Evolutionary conservation across 2,113 vertebrate species (phyloP).

Genomic region (Vimba vimba): DNA sequence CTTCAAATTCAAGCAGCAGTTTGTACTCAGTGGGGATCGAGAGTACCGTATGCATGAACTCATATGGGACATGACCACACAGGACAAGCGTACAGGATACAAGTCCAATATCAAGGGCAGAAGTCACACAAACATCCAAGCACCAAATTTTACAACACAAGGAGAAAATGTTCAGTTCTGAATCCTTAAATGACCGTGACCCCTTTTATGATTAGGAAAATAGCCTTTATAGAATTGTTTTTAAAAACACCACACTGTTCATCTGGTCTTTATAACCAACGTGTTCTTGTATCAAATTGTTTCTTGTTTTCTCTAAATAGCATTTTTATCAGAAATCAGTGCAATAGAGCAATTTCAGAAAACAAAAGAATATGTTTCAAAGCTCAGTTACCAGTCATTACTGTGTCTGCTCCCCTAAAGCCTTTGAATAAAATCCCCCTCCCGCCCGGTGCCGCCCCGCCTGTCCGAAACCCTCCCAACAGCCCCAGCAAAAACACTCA

Average conservation of each 20-base stretch:
- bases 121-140: slow-evolving; percentile 67
- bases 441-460: not conserved
- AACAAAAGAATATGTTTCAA: slow-evolving; percentile 61
- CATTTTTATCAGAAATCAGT: slow-evolving; percentile 69
- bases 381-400: slow-evolving; percentile 61
- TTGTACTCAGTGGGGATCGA: slow-evolving; percentile 41
- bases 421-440: slow-evolving; percentile 42
- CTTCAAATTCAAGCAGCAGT: slow-evolving; percentile 52
- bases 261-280: slow-evolving; percentile 60
- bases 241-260: slow-evolving; percentile 63
- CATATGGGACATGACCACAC: slow-evolving; percentile 51
- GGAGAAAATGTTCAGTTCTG: slow-evolving; percentile 59
- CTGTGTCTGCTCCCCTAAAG: slow-evolving; percentile 53
- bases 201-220: slow-evolving; percentile 62
- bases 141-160: slow-evolving; percentile 63
- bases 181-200: slow-evolving; percentile 59
- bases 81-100: slow-evolving; percentile 58
- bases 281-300: slow-evolving; percentile 61
- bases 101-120: slow-evolving; percentile 61
- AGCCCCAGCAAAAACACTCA: slow-evolving; percentile 64
- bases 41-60: slow-evolving; percentile 55
- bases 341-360: slow-evolving; percentile 72
- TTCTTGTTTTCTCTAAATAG: slow-evolving; percentile 63
- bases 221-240: slow-evolving; percentile 63
- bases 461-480: slow-evolving; percentile 33